phyloP scores from a whole-genome alignment of 2,113 vertebrate species.

The Podocnemis expansa region DNA sequence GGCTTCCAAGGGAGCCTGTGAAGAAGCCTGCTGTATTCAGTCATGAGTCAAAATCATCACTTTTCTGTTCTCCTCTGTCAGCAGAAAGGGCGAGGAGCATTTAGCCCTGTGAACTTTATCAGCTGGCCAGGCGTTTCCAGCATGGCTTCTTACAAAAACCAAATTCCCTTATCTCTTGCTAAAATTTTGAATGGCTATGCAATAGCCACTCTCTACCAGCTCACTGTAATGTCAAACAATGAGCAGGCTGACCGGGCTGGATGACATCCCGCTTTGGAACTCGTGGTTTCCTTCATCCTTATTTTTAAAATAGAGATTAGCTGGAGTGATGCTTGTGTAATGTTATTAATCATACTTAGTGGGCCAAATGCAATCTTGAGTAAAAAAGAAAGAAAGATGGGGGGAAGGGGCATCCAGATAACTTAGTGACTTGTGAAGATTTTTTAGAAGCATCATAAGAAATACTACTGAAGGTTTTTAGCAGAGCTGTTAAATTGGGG shows the following conservation, averaged over 20 bases:
- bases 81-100: background rate
- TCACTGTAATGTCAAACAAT: constrained; percentile 6
- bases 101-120: background rate
- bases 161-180: background rate
- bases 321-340: constrained; percentile 59
- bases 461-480: background rate
- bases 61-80: background rate
- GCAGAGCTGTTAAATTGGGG: background rate
- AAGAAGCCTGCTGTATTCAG: background rate
- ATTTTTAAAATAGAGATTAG: constrained; percentile 58
- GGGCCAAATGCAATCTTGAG: background rate
- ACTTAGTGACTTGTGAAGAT: background rate
- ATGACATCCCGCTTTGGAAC: constrained; percentile 7
- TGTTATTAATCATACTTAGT: constrained; percentile 22
- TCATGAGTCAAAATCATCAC: background rate
- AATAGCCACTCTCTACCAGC: background rate
- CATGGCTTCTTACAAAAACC: background rate
- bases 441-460: background rate
- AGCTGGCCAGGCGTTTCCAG: background rate
- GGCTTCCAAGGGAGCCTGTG: accelerated
- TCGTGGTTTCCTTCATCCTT: constrained; percentile 10
- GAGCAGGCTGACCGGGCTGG: constrained; percentile 16
- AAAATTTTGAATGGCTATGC: constrained; percentile 10
- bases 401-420: background rate
- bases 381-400: accelerated